Percentiles rank a stretch among this genome's conserved stretches.
Conservation (phyloP, 2,797 vertebrate species). For the Carduelis carduelis region DNA sequence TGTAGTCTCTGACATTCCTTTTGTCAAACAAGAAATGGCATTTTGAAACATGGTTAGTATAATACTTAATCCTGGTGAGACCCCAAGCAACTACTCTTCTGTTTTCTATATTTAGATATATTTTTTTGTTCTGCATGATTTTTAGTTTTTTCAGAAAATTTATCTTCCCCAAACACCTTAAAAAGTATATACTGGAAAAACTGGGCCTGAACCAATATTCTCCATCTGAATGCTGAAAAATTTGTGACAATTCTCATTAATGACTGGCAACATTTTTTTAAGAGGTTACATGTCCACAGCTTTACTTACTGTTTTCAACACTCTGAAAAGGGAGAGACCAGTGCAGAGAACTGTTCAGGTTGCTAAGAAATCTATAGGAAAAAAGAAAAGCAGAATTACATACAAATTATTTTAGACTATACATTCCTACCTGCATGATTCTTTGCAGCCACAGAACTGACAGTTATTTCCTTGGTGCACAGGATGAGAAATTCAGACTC, state of each 20-base stretch:
- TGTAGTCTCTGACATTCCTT: background rate
- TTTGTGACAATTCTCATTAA: background rate
- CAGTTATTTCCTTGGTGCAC: background rate
- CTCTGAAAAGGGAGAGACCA: background rate
- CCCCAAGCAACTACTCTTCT: background rate
- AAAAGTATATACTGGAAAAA: background rate
- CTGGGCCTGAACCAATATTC: background rate
- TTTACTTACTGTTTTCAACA: background rate
- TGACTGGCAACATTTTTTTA: background rate
- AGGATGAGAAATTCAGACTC: background rate
- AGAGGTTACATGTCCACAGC: background rate
- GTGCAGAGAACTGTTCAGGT: background rate
- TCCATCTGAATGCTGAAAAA: background rate
- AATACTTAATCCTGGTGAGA: background rate
- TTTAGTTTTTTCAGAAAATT: background rate
- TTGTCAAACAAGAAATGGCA: background rate
- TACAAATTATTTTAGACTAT: background rate
- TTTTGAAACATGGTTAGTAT: background rate
- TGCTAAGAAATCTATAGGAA: background rate
- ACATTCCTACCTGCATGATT: background rate
- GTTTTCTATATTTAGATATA: background rate
- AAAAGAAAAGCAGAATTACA: background rate
- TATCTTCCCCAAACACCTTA: background rate
- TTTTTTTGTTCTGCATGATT: background rate
- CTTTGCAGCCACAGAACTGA: background rate